Conservation (phyloP, 2,797 vertebrate genomes). For the Uromys caudimaculatus region DNA sequence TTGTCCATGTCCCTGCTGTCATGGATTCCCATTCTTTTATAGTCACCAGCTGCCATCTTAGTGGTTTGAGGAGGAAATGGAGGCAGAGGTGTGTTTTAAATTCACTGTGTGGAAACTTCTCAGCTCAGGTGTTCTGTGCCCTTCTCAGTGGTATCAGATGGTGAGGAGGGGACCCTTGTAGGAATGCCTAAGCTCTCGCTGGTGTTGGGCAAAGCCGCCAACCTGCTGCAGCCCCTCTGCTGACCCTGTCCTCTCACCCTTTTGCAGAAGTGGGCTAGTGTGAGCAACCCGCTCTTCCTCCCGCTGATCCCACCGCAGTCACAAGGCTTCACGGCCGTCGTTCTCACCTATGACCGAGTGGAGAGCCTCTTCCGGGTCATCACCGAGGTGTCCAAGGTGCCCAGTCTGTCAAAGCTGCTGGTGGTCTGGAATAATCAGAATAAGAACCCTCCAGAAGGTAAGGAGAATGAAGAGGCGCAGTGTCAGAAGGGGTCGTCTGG, state of each 20-base stretch:
- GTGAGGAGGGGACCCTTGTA: not conserved
- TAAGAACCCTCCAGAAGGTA: conserved; percentile 98
- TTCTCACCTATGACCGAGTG: conserved; percentile 98
- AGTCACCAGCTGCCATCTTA: not conserved
- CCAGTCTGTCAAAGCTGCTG: conserved; percentile 96
- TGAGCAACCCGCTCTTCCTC: conserved; percentile 98
- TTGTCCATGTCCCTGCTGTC: not conserved
- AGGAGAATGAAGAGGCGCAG: conserved; percentile 1
- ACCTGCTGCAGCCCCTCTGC: not conserved
- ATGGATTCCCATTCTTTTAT: not conserved
- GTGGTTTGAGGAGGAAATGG: not conserved
- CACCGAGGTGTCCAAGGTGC: conserved; percentile 98
- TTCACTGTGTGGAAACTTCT: not conserved
- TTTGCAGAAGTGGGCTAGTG: conserved; percentile 96
- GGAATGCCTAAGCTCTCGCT: not conserved
- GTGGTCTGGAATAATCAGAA: conserved; percentile 99
- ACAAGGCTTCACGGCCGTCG: conserved; percentile 97
- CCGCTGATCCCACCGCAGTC: conserved; percentile 97
- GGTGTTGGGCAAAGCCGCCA: not conserved
- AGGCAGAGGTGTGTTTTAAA: not conserved
- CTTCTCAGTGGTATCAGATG: not conserved
- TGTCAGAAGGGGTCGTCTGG: not conserved
- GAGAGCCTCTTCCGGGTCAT: conserved; percentile 99
- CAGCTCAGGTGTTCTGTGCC: not conserved
- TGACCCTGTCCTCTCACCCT: not conserved